Percentiles rank a stretch among this genome's conserved stretches.
Conservation (phyloP, 2,113 vertebrate species). For the Lonchura striata region DNA sequence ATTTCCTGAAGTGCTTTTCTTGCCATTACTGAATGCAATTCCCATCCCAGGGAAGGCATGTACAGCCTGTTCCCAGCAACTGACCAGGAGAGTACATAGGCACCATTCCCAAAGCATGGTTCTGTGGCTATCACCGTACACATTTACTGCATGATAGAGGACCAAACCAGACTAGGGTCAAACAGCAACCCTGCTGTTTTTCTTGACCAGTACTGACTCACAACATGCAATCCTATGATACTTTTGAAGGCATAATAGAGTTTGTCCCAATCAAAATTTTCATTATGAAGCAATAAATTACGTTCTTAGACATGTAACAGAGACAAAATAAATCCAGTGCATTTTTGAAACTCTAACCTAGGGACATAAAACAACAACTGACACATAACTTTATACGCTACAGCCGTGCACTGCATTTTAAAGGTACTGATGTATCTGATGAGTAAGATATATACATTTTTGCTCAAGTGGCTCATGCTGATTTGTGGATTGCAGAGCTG, state of each 20-base stretch:
- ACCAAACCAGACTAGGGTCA: background rate
- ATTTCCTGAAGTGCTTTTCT: background rate
- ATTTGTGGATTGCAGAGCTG: background rate
- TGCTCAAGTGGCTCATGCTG: background rate
- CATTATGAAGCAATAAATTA: background rate
- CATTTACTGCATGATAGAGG: background rate
- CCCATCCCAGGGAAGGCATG: rapidly evolving
- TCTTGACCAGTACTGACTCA: background rate
- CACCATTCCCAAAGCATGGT: rapidly evolving
- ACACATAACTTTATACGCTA: background rate
- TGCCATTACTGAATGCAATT: background rate
- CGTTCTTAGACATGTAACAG: background rate
- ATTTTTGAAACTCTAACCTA: background rate
- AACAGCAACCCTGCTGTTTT: background rate
- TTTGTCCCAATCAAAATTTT: background rate
- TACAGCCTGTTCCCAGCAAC: background rate
- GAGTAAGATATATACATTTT: background rate
- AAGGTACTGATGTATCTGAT: background rate
- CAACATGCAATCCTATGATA: background rate
- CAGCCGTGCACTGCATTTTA: background rate
- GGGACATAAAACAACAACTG: background rate
- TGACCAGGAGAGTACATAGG: rapidly evolving
- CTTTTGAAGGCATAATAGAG: background rate
- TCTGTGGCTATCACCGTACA: background rate
- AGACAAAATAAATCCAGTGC: background rate